Percentiles rank a stretch among this genome's conserved stretches.
Evolutionary conservation across 2,888 invertebrate genomes (phyloP).

Genomic region (Zeuzera pyrina): DNA sequence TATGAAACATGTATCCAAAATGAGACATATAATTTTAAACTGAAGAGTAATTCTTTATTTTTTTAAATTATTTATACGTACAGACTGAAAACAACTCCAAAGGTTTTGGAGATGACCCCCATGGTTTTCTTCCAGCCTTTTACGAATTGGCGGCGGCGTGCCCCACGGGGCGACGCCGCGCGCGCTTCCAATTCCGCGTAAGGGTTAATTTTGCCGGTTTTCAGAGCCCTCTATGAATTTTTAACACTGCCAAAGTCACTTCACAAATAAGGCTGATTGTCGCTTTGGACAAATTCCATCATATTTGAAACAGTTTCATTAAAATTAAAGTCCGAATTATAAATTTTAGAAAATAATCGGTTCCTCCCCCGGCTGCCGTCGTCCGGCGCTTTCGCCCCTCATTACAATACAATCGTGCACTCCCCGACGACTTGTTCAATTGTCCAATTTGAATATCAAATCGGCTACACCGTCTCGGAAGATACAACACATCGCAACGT

Average conservation of each 20-base stretch:
- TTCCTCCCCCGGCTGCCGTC: conserved; percentile 19
- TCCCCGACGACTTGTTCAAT: conserved; percentile 36
- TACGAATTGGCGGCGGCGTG: conserved; percentile 67
- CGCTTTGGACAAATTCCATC: conserved; percentile 37
- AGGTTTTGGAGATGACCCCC: conserved; percentile 85
- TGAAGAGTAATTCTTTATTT: not conserved
- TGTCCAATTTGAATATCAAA: conserved; percentile 45
- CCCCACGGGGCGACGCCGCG: conserved; percentile 59
- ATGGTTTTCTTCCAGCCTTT: conserved; percentile 74
- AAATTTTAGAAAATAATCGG: conserved; percentile 10
- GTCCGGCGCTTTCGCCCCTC: conserved; percentile 21
- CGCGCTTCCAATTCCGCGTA: conserved; percentile 55
- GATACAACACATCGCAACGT: conserved; percentile 18
- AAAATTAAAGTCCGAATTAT: conserved; percentile 12
- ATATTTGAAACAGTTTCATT: conserved; percentile 20
- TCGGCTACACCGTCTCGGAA: conserved; percentile 35
- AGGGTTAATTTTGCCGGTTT: conserved; percentile 61
- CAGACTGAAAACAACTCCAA: conserved; percentile 87
- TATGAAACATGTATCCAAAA: too few species aligned
- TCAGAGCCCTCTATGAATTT: conserved; percentile 25
- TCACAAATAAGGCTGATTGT: conserved; percentile 32
- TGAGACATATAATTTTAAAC: too few species aligned
- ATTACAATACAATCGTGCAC: conserved; percentile 45
- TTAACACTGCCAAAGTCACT: conserved; percentile 49
- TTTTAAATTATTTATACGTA: conserved; percentile 71